Evolutionary conservation across 2,888 invertebrate genomes (phyloP), one percentile per base, ranked within the genome.

Genomic region (Sturmia bella): DNA sequence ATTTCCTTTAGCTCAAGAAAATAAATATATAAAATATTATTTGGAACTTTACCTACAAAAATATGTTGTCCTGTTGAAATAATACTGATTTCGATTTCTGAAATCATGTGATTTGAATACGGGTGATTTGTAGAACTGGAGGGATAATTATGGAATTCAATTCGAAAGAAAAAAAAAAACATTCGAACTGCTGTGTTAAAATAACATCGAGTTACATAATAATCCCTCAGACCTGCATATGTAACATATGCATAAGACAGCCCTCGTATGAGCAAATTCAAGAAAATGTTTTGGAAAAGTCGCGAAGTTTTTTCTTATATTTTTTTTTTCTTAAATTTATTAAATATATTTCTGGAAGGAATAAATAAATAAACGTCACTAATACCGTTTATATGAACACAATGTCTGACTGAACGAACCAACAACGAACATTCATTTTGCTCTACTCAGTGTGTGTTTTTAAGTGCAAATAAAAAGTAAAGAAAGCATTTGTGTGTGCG

Each of bases 231-330:
- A n/a, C 50, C 3, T 21, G 5, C 11, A 50, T n/a, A 32, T 12
- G 15, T 9, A 19, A 27, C 41, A 43, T 11, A n/a, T 9, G n/a
- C 4, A 4, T 43, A 11, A 2, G 12, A 1, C 21, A 37, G 12
- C 13, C 45, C 48, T 66, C 61, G 54, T 27, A 56, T 27, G 59
- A 37, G 15, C 21, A 27, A 59, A 3, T 27, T 4, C 6, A 32
- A 19, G 17, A 64, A 24, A 54, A 43, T 63, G 63, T 82, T 82
- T 82, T 74, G 81, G 77, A 82, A 82, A 78, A 78, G 66, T 78
- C 77, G 57, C 77, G 74, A 82, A 78, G 77, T 59, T 82, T 70
- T 32, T 32, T 32, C 1, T 32, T 32, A 1, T 32, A 7, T 32
- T 32, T 32, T 32, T 6, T 32, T 3, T 32, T 82, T 77, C 74